Evolutionary conservation across 1,140 invertebrate species (phyloP).

Genomic region (Drosophila gunungcola): DNA sequence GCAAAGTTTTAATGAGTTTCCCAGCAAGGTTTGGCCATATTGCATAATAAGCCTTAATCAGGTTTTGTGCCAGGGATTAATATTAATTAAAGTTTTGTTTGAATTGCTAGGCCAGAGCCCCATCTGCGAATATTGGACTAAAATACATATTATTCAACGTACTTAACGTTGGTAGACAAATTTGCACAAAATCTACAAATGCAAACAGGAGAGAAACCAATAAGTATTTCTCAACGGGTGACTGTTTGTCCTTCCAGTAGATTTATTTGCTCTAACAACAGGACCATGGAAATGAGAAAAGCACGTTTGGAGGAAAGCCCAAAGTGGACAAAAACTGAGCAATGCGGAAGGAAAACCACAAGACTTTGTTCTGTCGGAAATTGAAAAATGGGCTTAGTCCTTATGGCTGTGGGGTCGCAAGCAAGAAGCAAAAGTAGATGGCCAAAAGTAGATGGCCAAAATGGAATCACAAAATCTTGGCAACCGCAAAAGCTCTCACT

Average conservation of each 20-base stretch:
- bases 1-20: slow-evolving; percentile 69
- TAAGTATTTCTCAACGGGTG: slow-evolving; percentile 9
- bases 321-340: slow-evolving; percentile 15
- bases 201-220: slow-evolving; percentile 20
- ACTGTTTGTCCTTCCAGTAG: slow-evolving; percentile 37
- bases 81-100: slow-evolving; percentile 79
- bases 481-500: slow-evolving; percentile 44
- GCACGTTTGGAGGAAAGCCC: not conserved
- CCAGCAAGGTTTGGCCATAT: not conserved
- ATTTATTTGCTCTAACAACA: slow-evolving; percentile 49
- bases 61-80: slow-evolving; percentile 46
- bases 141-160: slow-evolving; percentile 23
- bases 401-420: slow-evolving; percentile 15
- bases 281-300: slow-evolving; percentile 10
- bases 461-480: slow-evolving; percentile 42
- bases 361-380: slow-evolving; percentile 65
- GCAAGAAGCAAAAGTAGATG: slow-evolving; percentile 43
- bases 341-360: slow-evolving; percentile 43
- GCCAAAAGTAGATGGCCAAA: slow-evolving; percentile 6
- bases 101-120: slow-evolving; percentile 38
- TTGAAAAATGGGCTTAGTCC: slow-evolving; percentile 75
- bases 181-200: slow-evolving; percentile 16
- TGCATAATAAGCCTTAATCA: slow-evolving; percentile 43
- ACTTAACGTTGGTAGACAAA: slow-evolving; percentile 19
- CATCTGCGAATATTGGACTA: slow-evolving; percentile 9